Evolutionary conservation across 2,797 vertebrate genomes (phyloP), one percentile per base, ranked within the genome.

Genomic region (Spondyliosoma cantharus): DNA sequence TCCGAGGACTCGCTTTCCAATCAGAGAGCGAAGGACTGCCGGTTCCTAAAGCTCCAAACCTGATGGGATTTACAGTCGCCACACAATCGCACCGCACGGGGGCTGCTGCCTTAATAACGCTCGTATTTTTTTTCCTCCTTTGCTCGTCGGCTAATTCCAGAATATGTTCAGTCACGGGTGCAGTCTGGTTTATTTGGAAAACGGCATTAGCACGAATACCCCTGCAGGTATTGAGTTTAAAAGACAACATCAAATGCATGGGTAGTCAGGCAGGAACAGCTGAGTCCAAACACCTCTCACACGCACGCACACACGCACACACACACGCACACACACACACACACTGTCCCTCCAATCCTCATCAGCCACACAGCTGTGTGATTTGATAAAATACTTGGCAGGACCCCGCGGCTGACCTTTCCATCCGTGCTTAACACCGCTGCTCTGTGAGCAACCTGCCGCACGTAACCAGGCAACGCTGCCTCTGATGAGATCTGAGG

Each of bases 301-400:
- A 53, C 46, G 69, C 37, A 37, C 37, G 11, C 37, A 37, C 32
- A 37, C 37, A 62, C 70, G 86, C 78, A 60, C 27, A 79, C 37
- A 57, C 45, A 20, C 42, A 13, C 57, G 16, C 45, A 17, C 27
- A 52, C 77, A 45, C 75, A 68, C 70, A 54, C 42, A 4, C 17
- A 68, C 66, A 60, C 80, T 20, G 63, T 63, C 50, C 19, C 52
- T 71, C 71, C 65, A 52, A 45, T 78, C 81, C 70, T 86, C 82
- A 74, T 71, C 87, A 74, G 72, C 68, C 69, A 8, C 64, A 72
- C 88, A 78, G 86, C 90, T 89, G 87, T 81, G 89, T 71, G 86
- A 86, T 86, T 89, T 88, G 89, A 93, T 91, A 82, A 93, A 92
- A 90, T 71, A 83, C 89, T 81, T 87, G 83, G 88, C 84, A 83